A percentile compares a stretch with the other conserved stretches of the same genome.
phyloP scores from a whole-genome alignment of 2,888 invertebrate genomes.

The Pasiphila rectangulata region DNA sequence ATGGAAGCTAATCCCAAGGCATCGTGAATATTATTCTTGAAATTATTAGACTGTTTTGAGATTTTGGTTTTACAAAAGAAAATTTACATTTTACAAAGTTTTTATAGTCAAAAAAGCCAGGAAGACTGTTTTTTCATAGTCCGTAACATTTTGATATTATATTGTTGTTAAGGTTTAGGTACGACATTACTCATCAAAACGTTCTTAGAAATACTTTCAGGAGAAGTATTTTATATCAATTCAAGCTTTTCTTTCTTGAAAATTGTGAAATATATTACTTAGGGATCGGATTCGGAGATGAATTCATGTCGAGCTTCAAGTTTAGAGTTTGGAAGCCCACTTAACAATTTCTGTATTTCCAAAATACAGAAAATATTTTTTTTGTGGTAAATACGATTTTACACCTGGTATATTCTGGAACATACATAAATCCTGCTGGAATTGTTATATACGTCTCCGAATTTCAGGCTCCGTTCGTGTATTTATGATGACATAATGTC shows the following conservation, averaged over 20 bases:
- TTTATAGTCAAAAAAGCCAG: conserved; percentile 72
- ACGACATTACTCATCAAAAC: conserved; percentile 52
- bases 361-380: too few species aligned
- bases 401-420: too few species aligned
- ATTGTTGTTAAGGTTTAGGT: conserved; percentile 70
- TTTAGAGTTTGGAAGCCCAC: too few species aligned
- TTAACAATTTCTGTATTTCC: too few species aligned
- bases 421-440: too few species aligned
- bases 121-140: conserved; percentile 80
- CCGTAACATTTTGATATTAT: conserved; percentile 75
- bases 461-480: background rate
- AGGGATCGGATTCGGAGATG: background rate
- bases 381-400: too few species aligned
- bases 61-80: conserved; percentile 65
- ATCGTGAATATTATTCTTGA: conserved; percentile 41
- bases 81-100: conserved; percentile 79
- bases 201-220: conserved; percentile 30
- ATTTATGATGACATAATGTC: background rate
- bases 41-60: conserved; percentile 63
- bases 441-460: too few species aligned
- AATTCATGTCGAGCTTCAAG: too few species aligned
- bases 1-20: conserved; percentile 22
- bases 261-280: background rate
- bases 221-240: conserved; percentile 17
- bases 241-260: conserved; percentile 13